phyloP scores from a whole-genome alignment of 2,888 invertebrate species.

The Parnassius smintheus region DNA sequence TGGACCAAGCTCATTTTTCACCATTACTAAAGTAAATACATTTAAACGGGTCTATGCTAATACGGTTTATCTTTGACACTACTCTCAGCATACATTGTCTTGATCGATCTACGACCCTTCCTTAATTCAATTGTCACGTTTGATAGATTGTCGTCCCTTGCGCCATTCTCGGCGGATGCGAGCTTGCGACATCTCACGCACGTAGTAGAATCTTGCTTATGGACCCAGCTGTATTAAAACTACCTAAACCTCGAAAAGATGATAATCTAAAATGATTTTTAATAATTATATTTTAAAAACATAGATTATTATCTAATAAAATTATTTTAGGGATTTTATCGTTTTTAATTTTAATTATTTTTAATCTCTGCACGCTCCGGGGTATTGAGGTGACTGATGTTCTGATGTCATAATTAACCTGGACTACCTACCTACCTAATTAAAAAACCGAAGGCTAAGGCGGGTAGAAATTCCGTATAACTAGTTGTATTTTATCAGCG shows the following conservation, averaged over 20 bases:
- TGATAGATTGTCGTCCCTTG: slow-evolving; percentile 2
- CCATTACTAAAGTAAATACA: neutral
- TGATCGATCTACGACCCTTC: slow-evolving; percentile 3
- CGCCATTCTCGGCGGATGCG: neutral
- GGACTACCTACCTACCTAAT: too few species aligned
- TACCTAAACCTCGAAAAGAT: neutral
- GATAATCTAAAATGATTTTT: too few species aligned
- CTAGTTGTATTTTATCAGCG: too few species aligned
- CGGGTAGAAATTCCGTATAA: too few species aligned
- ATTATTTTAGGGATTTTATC: too few species aligned
- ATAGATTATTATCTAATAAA: too few species aligned
- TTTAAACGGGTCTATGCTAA: neutral
- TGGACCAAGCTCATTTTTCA: neutral
- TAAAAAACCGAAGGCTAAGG: too few species aligned
- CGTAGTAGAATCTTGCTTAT: neutral
- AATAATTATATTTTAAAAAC: too few species aligned
- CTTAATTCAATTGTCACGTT: slow-evolving; percentile 5
- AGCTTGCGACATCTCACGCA: neutral
- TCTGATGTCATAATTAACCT: too few species aligned
- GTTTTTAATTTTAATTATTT: too few species aligned
- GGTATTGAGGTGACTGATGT: too few species aligned
- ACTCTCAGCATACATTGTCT: neutral
- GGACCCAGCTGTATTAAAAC: neutral
- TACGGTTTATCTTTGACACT: neutral
- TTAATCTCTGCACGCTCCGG: too few species aligned